Conservation (phyloP, 2,888 invertebrate species). For the Tholera decimalis region DNA sequence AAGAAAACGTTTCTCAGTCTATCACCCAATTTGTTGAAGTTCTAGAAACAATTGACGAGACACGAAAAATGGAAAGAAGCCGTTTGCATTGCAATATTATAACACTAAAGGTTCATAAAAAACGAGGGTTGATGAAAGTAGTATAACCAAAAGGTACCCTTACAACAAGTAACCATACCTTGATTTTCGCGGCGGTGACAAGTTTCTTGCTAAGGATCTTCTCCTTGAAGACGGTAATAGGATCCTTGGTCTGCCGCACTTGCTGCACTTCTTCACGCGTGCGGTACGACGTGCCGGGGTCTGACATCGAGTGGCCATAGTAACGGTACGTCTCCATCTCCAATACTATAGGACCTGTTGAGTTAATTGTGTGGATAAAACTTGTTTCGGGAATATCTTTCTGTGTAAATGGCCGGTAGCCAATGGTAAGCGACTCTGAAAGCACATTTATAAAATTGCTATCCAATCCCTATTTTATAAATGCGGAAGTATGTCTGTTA, state of each 20-base stretch:
- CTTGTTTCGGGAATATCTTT: neutral
- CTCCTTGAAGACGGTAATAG: conserved; percentile 12
- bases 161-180: conserved; percentile 18
- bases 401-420: too few species aligned
- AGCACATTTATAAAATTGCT: too few species aligned
- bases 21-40: neutral
- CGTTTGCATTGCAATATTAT: too few species aligned
- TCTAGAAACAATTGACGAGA: neutral
- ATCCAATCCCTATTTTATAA: too few species aligned
- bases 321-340: conserved; percentile 99
- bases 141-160: neutral
- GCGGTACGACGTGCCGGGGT: conserved; percentile 98
- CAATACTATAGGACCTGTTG: conserved; percentile 89
- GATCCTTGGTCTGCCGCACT: conserved; percentile 30
- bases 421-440: too few species aligned
- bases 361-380: neutral
- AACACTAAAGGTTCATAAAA: neutral
- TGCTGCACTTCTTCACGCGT: conserved; percentile 24
- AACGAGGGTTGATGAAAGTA: neutral
- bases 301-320: conserved; percentile 99
- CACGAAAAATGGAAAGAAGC: neutral
- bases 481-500: too few species aligned
- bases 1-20: neutral
- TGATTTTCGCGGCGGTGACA: conserved; percentile 7
- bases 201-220: conserved; percentile 12